Percentiles rank a stretch among this genome's conserved stretches.
Evolutionary conservation across 2,888 invertebrate genomes (phyloP).

Genomic region (Brachypterus glaber): DNA sequence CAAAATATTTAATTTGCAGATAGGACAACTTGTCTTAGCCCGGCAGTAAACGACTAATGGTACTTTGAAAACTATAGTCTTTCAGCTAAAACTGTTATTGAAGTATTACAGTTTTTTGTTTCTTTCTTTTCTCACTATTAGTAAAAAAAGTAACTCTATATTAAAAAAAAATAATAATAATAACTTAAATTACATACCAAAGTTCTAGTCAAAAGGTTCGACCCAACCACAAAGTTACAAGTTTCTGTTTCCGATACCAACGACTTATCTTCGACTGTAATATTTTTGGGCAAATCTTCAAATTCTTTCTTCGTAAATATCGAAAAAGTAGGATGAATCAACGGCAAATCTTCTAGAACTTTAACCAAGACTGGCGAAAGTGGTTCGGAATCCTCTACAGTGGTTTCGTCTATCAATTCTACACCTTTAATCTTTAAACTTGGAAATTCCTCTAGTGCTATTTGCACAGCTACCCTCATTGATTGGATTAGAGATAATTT

Average conservation of each 20-base stretch:
- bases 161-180: no score
- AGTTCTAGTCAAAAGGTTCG: no score
- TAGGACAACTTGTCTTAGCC: no score
- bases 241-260: conserved; percentile 35
- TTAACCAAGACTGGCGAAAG: conserved; percentile 49
- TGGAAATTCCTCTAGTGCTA: conserved; percentile 58
- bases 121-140: no score
- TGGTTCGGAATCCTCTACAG: conserved; percentile 37
- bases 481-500: conserved; percentile 32
- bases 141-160: no score
- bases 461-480: conserved; percentile 54
- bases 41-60: no score
- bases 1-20: no score
- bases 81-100: no score
- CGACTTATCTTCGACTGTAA: conserved; percentile 55
- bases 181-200: no score
- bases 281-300: conserved; percentile 28
- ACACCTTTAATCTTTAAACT: conserved; percentile 43
- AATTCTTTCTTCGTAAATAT: conserved; percentile 42
- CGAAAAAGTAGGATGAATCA: conserved; percentile 57
- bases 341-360: conserved; percentile 56
- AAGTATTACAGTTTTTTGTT: no score
- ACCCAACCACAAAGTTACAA: no score
- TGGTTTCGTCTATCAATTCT: conserved; percentile 26
- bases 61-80: no score